phyloP scores from a whole-genome alignment of 2,797 vertebrate genomes.

The Gymnocypris eckloni region DNA sequence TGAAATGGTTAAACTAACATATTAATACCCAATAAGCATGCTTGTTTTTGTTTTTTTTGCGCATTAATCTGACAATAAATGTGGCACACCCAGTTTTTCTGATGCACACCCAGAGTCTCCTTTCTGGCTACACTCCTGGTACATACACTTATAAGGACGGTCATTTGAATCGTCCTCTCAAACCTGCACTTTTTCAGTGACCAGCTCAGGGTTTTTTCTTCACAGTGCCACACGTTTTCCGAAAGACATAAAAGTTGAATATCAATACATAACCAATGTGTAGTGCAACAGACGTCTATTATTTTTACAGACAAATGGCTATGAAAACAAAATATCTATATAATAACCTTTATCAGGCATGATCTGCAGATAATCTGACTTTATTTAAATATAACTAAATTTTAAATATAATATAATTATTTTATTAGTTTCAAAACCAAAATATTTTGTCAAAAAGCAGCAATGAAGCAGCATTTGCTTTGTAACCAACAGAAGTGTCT shows the following conservation, averaged over 20 bases:
- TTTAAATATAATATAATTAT: background rate
- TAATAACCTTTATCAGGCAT: background rate
- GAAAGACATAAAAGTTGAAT: constrained; percentile 4
- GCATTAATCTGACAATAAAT: too few relatives aligned
- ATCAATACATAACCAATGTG: background rate
- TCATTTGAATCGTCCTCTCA: background rate
- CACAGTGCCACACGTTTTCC: background rate
- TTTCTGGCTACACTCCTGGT: too few relatives aligned
- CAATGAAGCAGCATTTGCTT: background rate
- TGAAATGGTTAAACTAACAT: too few relatives aligned
- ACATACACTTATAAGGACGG: background rate
- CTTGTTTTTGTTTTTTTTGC: too few relatives aligned
- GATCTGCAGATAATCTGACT: background rate
- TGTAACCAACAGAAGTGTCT: background rate
- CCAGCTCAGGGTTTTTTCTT: background rate
- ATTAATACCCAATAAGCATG: too few relatives aligned
- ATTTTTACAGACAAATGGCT: background rate
- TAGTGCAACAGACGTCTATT: background rate
- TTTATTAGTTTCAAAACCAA: background rate
- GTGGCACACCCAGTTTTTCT: too few relatives aligned
- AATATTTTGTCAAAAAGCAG: background rate
- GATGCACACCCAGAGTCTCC: too few relatives aligned
- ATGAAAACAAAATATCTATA: background rate
- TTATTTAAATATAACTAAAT: background rate
- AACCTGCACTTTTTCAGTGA: background rate